A percentile compares a stretch with the other conserved stretches of the same genome.
These are phyloP conservation scores for Tylochromis polylepis DNA, from an alignment of 2,113 vertebrate genomes.

Conservation along the genomic window DNA sequence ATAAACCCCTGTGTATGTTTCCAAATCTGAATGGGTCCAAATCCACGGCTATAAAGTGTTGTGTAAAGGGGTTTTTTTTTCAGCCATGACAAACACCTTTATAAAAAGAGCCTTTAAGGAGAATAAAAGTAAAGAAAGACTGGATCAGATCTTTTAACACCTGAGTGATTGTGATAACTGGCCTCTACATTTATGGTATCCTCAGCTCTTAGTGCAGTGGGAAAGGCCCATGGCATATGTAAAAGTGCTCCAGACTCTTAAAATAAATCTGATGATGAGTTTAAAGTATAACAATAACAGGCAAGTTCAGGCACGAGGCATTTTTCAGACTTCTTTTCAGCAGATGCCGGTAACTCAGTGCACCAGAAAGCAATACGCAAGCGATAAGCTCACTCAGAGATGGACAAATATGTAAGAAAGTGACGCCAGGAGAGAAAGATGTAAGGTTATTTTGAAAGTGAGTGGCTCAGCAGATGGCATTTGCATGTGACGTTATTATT, in stretches of 20 bases:
- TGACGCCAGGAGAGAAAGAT: accelerated
- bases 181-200: background rate
- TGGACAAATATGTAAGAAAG: background rate
- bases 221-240: background rate
- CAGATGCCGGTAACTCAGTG: background rate
- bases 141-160: accelerated
- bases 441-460: background rate
- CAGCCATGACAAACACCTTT: background rate
- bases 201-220: accelerated
- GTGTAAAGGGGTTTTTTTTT: no score
- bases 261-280: background rate
- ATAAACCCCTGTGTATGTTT: background rate
- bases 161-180: background rate
- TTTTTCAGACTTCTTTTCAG: background rate
- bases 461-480: background rate
- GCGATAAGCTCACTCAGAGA: background rate
- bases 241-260: background rate
- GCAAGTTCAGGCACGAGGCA: background rate
- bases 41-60: background rate
- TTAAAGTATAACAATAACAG: background rate
- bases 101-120: background rate
- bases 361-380: background rate
- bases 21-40: background rate
- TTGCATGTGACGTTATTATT: background rate
- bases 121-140: background rate